These are phyloP conservation scores for Agrilus planipennis DNA, from an alignment of 1,140 invertebrate species.

Conservation along the genomic window DNA sequence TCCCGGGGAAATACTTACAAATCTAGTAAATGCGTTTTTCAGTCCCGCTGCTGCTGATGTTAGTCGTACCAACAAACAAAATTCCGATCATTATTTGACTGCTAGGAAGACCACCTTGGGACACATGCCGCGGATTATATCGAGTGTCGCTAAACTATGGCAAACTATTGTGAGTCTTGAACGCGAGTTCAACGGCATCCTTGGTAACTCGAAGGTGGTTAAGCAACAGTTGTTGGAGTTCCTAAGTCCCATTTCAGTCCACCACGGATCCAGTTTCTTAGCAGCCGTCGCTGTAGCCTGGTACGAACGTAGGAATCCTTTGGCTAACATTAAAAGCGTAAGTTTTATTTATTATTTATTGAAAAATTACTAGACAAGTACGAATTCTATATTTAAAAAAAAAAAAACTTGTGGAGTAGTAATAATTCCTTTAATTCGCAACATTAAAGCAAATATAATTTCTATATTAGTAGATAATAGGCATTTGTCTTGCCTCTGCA, in stretches of 20 bases:
- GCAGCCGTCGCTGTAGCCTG: constrained; percentile 80
- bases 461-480: neutral
- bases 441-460: neutral
- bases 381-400: no score
- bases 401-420: no score
- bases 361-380: no score
- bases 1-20: constrained; percentile 65
- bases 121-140: constrained; percentile 71
- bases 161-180: constrained; percentile 45
- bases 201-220: constrained; percentile 51
- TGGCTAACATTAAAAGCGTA: constrained; percentile 39
- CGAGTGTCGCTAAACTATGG: constrained; percentile 71
- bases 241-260: constrained; percentile 74
- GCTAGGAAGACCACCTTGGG: constrained; percentile 63
- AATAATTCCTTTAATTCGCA: no score
- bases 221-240: constrained; percentile 74
- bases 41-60: constrained; percentile 22
- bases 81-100: constrained; percentile 41
- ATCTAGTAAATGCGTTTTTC: constrained; percentile 68
- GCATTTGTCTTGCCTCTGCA: no score
- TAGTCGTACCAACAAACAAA: constrained; percentile 25
- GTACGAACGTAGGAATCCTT: constrained; percentile 57
- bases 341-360: constrained; percentile 5
- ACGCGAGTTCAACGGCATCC: constrained; percentile 36
- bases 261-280: constrained; percentile 73